Conservation (phyloP, 92 coral and sea anemone genomes). For the Micromussa lordhowensis region DNA sequence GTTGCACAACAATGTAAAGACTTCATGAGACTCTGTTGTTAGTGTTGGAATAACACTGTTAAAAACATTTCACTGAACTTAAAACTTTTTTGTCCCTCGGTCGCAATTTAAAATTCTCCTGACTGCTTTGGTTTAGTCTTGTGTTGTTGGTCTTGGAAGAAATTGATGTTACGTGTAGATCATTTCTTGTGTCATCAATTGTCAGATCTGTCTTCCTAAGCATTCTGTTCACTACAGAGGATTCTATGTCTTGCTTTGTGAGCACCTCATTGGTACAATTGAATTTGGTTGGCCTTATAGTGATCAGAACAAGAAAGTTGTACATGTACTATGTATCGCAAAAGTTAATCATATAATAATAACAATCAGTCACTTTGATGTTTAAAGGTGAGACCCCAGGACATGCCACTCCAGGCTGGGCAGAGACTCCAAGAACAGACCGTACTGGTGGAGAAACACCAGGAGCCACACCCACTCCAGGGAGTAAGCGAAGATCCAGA, state of each 20-base stretch:
- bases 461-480: slow-evolving; percentile 99
- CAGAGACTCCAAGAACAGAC: slow-evolving; percentile 98
- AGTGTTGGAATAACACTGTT: not conserved
- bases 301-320: not conserved
- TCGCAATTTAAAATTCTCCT: not conserved
- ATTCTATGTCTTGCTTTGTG: no score
- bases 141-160: not conserved
- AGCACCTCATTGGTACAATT: no score
- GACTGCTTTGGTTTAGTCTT: not conserved
- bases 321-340: no score
- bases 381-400: slow-evolving; percentile 93
- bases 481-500: slow-evolving; percentile 94
- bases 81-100: not conserved
- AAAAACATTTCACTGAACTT: not conserved
- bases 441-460: slow-evolving; percentile 98
- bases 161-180: no score
- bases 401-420: slow-evolving; percentile 98
- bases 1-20: not conserved
- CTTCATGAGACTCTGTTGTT: not conserved
- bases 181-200: not conserved
- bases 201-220: not conserved
- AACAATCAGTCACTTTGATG: no score
- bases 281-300: not conserved
- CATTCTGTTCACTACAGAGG: no score
- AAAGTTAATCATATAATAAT: not conserved